Conservation (phyloP, 2,888 invertebrate genomes). For the Cotesia congregata region DNA sequence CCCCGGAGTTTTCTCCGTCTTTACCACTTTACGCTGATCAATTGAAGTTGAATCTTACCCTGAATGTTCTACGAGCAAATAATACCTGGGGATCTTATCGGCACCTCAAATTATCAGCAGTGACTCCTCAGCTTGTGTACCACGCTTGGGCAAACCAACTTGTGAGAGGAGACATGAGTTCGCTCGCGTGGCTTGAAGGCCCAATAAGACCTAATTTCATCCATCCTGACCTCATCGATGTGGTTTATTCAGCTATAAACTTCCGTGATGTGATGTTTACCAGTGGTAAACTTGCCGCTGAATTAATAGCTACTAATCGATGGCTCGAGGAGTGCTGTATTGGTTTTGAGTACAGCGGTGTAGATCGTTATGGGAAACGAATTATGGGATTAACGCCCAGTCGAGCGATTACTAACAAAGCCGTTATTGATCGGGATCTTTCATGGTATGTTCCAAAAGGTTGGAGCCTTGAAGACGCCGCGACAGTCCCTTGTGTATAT, state of each 20-base stretch:
- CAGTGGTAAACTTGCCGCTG: slow-evolving; percentile 88
- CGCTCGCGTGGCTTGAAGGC: slow-evolving; percentile 86
- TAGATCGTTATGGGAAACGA: slow-evolving; percentile 69
- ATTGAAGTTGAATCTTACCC: slow-evolving; percentile 80
- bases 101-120: slow-evolving; percentile 78
- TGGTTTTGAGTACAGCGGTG: slow-evolving; percentile 80
- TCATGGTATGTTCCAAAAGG: slow-evolving; percentile 74
- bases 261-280: slow-evolving; percentile 97
- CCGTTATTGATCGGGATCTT: slow-evolving; percentile 71
- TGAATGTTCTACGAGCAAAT: slow-evolving; percentile 77
- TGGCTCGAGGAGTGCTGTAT: slow-evolving; percentile 77
- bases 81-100: slow-evolving; percentile 85
- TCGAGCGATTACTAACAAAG: slow-evolving; percentile 72
- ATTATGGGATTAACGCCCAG: slow-evolving; percentile 69
- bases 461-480: slow-evolving; percentile 78
- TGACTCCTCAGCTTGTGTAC: slow-evolving; percentile 70
- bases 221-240: slow-evolving; percentile 69
- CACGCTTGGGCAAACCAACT: slow-evolving; percentile 85
- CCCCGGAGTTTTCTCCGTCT: slow-evolving; percentile 77
- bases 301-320: slow-evolving; percentile 80
- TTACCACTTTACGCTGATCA: slow-evolving; percentile 78
- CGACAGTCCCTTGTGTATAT: slow-evolving; percentile 78
- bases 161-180: slow-evolving; percentile 88
- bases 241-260: slow-evolving; percentile 87
- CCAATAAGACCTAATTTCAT: slow-evolving; percentile 62